These are phyloP conservation scores for Papilio xuthus DNA, from an alignment of 1,140 invertebrate genomes.

Conservation along the genomic window DNA sequence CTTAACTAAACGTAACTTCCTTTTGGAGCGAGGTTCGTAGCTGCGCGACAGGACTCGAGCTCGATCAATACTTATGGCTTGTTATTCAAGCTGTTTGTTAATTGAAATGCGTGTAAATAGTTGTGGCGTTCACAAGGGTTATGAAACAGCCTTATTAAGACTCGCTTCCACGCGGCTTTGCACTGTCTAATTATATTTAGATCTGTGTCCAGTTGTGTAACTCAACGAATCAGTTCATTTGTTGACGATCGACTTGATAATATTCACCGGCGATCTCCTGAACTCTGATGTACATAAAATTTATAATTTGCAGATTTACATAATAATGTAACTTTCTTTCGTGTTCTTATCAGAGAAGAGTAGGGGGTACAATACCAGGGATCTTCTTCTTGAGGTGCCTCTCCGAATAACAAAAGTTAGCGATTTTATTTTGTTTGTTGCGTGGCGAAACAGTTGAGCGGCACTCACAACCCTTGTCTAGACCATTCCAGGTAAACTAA, in stretches of 20 bases:
- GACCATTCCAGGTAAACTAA: too few relatives aligned
- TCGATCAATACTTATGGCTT: slow-evolving; percentile 54
- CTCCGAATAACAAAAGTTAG: too few relatives aligned
- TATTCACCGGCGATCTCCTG: not conserved
- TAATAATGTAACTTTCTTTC: not conserved
- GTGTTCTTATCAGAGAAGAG: not conserved
- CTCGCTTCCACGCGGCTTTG: slow-evolving; percentile 29
- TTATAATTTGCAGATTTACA: too few relatives aligned
- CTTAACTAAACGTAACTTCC: not conserved
- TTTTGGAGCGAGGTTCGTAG: slow-evolving; percentile 45
- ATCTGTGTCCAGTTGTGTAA: slow-evolving; percentile 20
- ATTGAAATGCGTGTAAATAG: slow-evolving; percentile 75
- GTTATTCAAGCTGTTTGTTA: slow-evolving; percentile 65
- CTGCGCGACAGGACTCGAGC: slow-evolving; percentile 47
- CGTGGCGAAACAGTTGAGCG: too few relatives aligned
- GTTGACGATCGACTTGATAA: not conserved
- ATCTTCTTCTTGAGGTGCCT: too few relatives aligned
- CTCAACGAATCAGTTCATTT: slow-evolving; percentile 13
- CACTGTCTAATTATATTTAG: slow-evolving; percentile 34
- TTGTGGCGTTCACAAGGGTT: slow-evolving; percentile 57
- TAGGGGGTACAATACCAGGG: too few relatives aligned
- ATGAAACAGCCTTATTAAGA: slow-evolving; percentile 57
- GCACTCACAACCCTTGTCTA: too few relatives aligned
- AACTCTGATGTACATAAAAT: not conserved
- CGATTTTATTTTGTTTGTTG: too few relatives aligned